phyloP scores from a whole-genome alignment of 1,140 invertebrate species.

The Protaetia brevitarsis region DNA sequence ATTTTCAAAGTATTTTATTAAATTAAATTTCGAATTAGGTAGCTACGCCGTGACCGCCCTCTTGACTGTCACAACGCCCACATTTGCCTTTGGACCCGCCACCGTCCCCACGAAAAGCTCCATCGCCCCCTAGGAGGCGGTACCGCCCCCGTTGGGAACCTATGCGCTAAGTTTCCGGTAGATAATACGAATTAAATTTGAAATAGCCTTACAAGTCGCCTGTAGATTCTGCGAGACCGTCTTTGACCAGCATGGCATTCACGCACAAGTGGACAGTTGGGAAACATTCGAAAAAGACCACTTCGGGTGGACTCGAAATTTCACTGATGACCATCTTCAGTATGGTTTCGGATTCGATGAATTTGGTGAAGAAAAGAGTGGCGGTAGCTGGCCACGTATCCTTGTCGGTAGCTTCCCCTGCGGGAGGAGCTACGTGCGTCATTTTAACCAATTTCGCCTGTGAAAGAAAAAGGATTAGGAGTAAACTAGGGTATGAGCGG shows the following conservation, averaged over 20 bases:
- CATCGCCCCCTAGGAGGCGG: no score
- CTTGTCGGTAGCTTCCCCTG: background rate
- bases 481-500: background rate
- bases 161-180: no score
- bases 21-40: no score
- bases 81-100: no score
- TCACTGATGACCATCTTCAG: slow-evolving; percentile 16
- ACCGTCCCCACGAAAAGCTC: no score
- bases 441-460: slow-evolving; percentile 22
- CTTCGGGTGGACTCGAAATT: background rate
- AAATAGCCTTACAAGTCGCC: slow-evolving; percentile 21
- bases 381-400: background rate
- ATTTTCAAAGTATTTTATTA: no score
- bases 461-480: background rate
- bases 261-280: slow-evolving; percentile 10
- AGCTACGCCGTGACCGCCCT: no score
- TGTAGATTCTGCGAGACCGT: slow-evolving; percentile 11
- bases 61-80: no score
- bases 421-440: slow-evolving; percentile 4
- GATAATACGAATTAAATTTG: background rate
- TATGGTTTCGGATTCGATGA: background rate
- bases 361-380: background rate
- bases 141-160: no score
- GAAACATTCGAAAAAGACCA: slow-evolving; percentile 22
- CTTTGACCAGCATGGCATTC: slow-evolving; percentile 17